Percentiles rank a stretch among this genome's conserved stretches.
Conservation (phyloP, 2,888 invertebrate genomes). For the Temnothorax rugatulus region DNA sequence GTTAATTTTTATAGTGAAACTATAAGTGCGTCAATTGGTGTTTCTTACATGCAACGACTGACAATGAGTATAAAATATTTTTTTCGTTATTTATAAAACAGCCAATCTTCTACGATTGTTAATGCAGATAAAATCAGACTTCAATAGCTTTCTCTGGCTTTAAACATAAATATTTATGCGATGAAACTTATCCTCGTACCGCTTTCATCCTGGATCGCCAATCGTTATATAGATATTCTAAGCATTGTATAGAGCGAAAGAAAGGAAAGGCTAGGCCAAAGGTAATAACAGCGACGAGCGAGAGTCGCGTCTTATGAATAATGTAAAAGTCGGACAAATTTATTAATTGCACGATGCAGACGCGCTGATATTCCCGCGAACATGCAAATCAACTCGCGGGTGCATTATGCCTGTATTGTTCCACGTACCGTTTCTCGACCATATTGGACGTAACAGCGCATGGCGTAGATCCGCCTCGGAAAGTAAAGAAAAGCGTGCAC, state of each 20-base stretch:
- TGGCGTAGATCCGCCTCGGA: slow-evolving; percentile 67
- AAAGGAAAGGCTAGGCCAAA: slow-evolving; percentile 1
- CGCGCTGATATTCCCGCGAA: slow-evolving; percentile 73
- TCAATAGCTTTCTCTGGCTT: background rate
- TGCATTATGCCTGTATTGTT: slow-evolving; percentile 74
- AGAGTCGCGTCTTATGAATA: slow-evolving; percentile 69
- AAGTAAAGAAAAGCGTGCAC: slow-evolving; percentile 63
- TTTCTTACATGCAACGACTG: background rate
- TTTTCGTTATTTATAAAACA: background rate
- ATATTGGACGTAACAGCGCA: slow-evolving; percentile 62
- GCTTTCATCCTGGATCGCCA: slow-evolving; percentile 3
- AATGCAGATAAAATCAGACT: background rate
- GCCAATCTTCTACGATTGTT: background rate
- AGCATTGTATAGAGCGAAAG: background rate
- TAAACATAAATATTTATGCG: background rate
- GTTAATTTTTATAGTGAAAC: slow-evolving; percentile 1
- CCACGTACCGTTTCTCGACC: slow-evolving; percentile 62
- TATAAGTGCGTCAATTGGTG: background rate
- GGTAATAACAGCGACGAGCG: slow-evolving; percentile 41
- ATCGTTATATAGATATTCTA: slow-evolving; percentile 31
- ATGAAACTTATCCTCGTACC: background rate
- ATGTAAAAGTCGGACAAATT: slow-evolving; percentile 75
- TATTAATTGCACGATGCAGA: slow-evolving; percentile 77
- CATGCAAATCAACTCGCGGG: slow-evolving; percentile 72
- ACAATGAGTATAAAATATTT: background rate